Base-by-base conservation (phyloP, 2,113 vertebrate species). In the Axis porcinus region DNA sequence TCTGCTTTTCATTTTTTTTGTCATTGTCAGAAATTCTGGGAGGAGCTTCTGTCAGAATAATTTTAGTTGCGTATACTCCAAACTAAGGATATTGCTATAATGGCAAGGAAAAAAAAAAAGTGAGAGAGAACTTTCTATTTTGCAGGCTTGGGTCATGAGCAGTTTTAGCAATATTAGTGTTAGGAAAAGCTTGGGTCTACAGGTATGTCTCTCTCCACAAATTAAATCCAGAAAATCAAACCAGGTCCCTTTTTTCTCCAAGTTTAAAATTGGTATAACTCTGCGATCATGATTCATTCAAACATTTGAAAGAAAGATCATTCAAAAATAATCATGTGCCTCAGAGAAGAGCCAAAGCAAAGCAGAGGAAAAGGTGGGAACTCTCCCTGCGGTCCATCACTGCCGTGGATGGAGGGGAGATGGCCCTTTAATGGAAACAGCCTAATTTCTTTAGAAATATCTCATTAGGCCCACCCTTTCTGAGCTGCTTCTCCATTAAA, bases 361-460 rank as follows among this genome's bases (percentile, higher is more conserved):
- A 88, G n/a, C 33, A 0, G 2, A 88, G 45, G 58, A 16, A 76
- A 60, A 15, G 76, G 5, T 45, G 85, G 33, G 74, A 54, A 57
- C 16, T 45, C 91, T 89, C 1, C 4, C 74, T 40, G 13, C 57
- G 88, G 98, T 94, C 96, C 17, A 11, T 98, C 98, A 98, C 86
- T 13, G 13, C 55, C 62, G 33, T 6, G 91, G 91, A 93, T 5
- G 7, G 55, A 54, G 40, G 96, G 84, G 95, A 99, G 98, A 99
- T 96, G 98, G 97, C 97, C 97, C 98, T 98, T 92, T 99, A 99
- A 98, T 87, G 99, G 98, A 98, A 98, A 97, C 93, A 62, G 47
- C 95, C 98, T 99, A 99, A 99, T 99, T 99, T 99, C 99, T 99
- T 99, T 97, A 98, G 98, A 99, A 98, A 98, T 98, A 98, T 98